These are phyloP conservation scores for Enoplosus armatus DNA, from an alignment of 2,797 vertebrate species.

Conservation along the genomic window DNA sequence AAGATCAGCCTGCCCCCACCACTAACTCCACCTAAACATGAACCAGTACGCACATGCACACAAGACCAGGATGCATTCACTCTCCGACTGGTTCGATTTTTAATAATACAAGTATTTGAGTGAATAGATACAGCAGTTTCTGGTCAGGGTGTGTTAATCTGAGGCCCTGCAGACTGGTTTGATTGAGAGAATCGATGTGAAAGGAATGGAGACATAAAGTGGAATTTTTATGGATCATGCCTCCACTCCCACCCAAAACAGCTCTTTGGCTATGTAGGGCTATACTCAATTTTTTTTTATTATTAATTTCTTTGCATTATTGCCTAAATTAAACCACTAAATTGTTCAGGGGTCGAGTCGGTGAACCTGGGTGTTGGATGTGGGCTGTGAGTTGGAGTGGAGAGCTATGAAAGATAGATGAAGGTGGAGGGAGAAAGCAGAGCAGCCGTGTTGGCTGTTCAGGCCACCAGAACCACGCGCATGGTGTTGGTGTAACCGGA, in stretches of 20 bases:
- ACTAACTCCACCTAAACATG: slow-evolving; percentile 43
- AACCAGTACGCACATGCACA: slow-evolving; percentile 51
- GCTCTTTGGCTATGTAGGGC: slow-evolving; percentile 13
- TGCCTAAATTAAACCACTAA: slow-evolving; percentile 46
- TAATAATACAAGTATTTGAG: slow-evolving; percentile 33
- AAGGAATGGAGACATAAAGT: slow-evolving; percentile 59
- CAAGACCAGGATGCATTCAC: slow-evolving; percentile 51
- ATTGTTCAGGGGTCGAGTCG: slow-evolving; percentile 33
- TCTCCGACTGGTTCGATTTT: slow-evolving; percentile 34
- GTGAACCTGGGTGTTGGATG: slow-evolving; percentile 39
- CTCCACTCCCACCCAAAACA: slow-evolving; percentile 36
- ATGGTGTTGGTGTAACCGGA: slow-evolving; percentile 99
- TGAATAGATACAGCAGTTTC: slow-evolving; percentile 74
- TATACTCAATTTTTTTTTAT: not conserved
- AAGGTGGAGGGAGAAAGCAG: slow-evolving; percentile 44
- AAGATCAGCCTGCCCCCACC: slow-evolving; percentile 17
- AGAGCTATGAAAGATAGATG: slow-evolving; percentile 62
- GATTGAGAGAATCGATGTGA: slow-evolving; percentile 37
- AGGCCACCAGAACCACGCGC: slow-evolving; percentile 95
- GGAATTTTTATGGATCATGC: slow-evolving; percentile 37
- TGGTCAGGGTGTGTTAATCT: slow-evolving; percentile 57
- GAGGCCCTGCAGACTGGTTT: slow-evolving; percentile 65
- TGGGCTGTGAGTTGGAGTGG: slow-evolving; percentile 43
- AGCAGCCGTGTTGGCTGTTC: slow-evolving; percentile 60
- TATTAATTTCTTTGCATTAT: slow-evolving; percentile 23